phyloP scores from a whole-genome alignment of 2,113 vertebrate genomes.

The Sylvietta virens region DNA sequence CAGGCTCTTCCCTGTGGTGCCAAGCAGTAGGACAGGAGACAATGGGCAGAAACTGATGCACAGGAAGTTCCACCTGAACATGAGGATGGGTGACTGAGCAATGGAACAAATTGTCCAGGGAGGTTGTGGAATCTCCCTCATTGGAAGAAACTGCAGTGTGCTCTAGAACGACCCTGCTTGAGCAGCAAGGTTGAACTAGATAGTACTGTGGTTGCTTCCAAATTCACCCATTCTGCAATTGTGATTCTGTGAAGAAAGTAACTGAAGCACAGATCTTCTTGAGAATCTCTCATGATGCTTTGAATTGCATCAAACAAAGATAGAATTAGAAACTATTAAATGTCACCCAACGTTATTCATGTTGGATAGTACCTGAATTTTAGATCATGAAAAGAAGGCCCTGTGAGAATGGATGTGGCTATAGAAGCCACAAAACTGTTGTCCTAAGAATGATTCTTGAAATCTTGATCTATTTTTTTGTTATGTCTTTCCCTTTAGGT shows the following conservation, averaged over 20 bases:
- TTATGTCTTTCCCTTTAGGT: neutral
- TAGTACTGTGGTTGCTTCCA: neutral
- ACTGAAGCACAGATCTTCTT: neutral
- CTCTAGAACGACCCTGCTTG: neutral
- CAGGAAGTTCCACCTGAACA: neutral
- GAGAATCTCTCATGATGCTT: neutral
- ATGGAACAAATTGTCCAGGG: neutral
- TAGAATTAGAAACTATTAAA: neutral
- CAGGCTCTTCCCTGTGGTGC: neutral
- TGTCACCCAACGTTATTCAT: neutral
- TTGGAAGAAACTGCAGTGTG: neutral
- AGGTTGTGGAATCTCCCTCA: neutral
- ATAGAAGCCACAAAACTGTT: neutral
- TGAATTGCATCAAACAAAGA: neutral
- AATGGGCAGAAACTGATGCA: neutral
- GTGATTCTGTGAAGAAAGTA: neutral
- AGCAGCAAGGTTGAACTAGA: neutral
- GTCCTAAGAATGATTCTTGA: neutral
- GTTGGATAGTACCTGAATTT: neutral
- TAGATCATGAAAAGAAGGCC: neutral
- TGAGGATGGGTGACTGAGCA: neutral
- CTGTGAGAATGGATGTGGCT: neutral
- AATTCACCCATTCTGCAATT: neutral
- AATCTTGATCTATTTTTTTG: neutral
- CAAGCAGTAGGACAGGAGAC: neutral